These are phyloP conservation scores for Plagodis pulveraria DNA, from an alignment of 2,888 invertebrate species.

Conservation along the genomic window DNA sequence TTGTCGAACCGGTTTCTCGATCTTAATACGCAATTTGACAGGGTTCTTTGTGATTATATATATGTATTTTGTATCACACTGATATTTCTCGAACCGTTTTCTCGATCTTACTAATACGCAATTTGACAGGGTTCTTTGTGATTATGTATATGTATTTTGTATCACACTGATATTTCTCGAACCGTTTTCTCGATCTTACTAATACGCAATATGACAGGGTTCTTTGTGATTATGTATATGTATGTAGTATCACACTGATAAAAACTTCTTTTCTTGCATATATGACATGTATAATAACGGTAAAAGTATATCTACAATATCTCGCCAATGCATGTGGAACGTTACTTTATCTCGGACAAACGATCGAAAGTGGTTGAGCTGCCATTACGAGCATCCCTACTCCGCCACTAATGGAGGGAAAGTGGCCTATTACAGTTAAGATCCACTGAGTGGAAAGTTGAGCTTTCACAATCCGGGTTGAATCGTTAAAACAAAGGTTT, in stretches of 20 bases:
- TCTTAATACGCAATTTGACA: too few species aligned
- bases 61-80: background rate
- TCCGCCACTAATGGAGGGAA: conserved; percentile 65
- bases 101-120: too few species aligned
- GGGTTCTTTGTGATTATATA: too few species aligned
- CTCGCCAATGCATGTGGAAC: conserved; percentile 23
- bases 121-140: too few species aligned
- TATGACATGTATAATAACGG: conserved; percentile 2
- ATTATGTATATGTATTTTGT: background rate
- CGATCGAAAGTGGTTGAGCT: conserved; percentile 39
- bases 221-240: too few species aligned
- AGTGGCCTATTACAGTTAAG: conserved; percentile 72
- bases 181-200: too few species aligned
- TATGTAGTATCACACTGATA: background rate
- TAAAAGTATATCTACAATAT: background rate
- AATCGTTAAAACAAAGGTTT: conserved; percentile 27
- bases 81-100: too few species aligned
- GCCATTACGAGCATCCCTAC: conserved; percentile 44
- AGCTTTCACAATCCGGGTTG: conserved; percentile 50
- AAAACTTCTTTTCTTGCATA: background rate
- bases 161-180: background rate
- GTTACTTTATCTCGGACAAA: conserved; percentile 39
- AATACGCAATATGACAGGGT: too few species aligned
- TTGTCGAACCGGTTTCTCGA: too few species aligned
- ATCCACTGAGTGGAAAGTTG: conserved; percentile 63